These are phyloP conservation scores for Podiceps cristatus DNA, from an alignment of 2,113 vertebrate genomes.

Conservation along the genomic window DNA sequence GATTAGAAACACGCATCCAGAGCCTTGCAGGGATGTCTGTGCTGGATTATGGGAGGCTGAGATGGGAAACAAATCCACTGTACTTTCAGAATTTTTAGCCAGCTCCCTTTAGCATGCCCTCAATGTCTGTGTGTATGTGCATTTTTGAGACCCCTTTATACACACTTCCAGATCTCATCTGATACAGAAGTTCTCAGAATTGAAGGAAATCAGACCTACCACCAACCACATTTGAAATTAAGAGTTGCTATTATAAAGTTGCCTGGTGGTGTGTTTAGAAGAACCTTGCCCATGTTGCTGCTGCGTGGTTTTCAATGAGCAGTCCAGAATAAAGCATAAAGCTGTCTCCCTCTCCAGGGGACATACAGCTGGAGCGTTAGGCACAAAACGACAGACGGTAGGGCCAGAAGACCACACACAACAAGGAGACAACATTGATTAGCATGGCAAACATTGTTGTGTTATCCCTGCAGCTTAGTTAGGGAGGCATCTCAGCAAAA, in stretches of 20 bases:
- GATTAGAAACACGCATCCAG: neutral
- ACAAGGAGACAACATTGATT: neutral
- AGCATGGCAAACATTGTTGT: neutral
- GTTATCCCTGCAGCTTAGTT: neutral
- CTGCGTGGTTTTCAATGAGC: neutral
- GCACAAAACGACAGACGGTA: neutral
- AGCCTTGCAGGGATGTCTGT: neutral
- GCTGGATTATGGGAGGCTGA: neutral
- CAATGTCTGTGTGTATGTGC: fast-evolving
- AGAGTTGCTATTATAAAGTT: neutral
- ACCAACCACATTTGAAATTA: neutral
- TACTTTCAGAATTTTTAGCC: neutral
- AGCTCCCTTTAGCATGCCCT: neutral
- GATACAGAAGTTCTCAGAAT: neutral
- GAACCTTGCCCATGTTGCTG: neutral
- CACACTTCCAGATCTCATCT: neutral
- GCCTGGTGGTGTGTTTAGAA: neutral
- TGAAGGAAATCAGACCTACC: neutral
- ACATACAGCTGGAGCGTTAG: neutral
- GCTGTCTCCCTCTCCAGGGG: neutral
- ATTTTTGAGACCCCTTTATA: neutral
- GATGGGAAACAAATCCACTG: neutral
- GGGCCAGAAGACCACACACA: neutral
- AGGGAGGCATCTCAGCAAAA: neutral
- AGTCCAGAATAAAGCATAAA: neutral